phyloP scores from a whole-genome alignment of 2,113 vertebrate genomes.

The Ondatra zibethicus region DNA sequence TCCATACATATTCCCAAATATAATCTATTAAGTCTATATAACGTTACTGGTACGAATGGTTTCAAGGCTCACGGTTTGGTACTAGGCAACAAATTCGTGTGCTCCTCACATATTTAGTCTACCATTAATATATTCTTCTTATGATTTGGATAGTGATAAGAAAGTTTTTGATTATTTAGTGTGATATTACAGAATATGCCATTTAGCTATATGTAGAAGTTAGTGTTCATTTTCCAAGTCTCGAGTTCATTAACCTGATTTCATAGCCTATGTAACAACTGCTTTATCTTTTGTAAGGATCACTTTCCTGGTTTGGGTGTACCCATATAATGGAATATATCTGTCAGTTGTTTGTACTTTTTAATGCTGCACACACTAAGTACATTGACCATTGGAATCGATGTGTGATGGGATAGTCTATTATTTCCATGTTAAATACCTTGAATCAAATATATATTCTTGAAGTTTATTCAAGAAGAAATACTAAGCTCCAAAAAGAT shows the following conservation, averaged over 20 bases:
- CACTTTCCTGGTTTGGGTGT: not conserved
- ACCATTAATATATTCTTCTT: not conserved
- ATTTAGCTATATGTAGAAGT: not conserved
- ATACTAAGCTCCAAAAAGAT: not conserved
- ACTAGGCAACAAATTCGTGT: not conserved
- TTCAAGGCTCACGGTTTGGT: not conserved
- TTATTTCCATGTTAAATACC: not conserved
- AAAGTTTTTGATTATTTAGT: not conserved
- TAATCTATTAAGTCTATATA: not conserved
- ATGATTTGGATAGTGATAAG: not conserved
- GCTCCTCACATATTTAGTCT: not conserved
- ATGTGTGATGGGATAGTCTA: not conserved
- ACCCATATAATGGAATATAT: not conserved
- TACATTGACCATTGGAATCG: not conserved
- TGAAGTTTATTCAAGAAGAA: not conserved
- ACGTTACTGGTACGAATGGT: not conserved
- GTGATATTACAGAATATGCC: not conserved
- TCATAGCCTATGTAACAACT: not conserved
- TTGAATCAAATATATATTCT: not conserved
- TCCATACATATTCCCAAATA: not conserved
- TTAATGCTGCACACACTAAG: not conserved
- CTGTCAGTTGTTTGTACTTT: not conserved
- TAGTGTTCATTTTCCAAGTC: not conserved
- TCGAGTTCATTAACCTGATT: not conserved
- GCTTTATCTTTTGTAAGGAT: not conserved